Conservation (phyloP, 2,888 invertebrate genomes). For the Gordius sp. region DNA sequence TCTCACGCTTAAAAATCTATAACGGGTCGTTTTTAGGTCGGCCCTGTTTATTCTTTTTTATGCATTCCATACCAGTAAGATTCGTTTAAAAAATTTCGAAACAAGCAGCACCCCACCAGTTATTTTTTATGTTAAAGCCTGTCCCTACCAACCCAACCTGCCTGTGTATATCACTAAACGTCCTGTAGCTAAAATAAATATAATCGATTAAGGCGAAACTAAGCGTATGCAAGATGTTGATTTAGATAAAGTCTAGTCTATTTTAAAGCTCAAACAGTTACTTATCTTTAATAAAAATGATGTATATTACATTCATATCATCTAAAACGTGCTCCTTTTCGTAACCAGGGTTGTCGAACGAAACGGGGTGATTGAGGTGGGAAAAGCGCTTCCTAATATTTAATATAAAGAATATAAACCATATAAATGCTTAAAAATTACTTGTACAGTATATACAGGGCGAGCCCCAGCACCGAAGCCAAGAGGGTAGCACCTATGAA, state of each 20-base stretch:
- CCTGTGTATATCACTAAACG: too few species aligned
- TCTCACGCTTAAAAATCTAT: too few species aligned
- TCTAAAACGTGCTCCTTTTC: slow-evolving; percentile 4
- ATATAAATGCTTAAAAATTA: background rate
- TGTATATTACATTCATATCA: background rate
- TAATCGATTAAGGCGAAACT: background rate
- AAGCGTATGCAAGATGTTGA: background rate
- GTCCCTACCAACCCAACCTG: too few species aligned
- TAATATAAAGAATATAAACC: background rate
- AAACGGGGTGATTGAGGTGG: background rate
- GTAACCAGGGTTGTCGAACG: slow-evolving; percentile 12
- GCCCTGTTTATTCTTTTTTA: too few species aligned
- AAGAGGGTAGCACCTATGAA: background rate
- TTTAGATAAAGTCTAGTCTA: background rate
- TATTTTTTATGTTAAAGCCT: too few species aligned
- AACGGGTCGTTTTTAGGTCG: too few species aligned
- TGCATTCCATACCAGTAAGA: too few species aligned
- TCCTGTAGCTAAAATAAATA: too few species aligned
- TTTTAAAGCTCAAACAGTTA: background rate
- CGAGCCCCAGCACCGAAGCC: background rate
- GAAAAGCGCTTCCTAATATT: background rate
- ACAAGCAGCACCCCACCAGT: too few species aligned
- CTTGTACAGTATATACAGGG: background rate
- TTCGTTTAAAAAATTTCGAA: too few species aligned
- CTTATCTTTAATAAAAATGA: background rate